Base-by-base conservation (phyloP, 1,140 invertebrate genomes). In the Meteorus sp. region DNA sequence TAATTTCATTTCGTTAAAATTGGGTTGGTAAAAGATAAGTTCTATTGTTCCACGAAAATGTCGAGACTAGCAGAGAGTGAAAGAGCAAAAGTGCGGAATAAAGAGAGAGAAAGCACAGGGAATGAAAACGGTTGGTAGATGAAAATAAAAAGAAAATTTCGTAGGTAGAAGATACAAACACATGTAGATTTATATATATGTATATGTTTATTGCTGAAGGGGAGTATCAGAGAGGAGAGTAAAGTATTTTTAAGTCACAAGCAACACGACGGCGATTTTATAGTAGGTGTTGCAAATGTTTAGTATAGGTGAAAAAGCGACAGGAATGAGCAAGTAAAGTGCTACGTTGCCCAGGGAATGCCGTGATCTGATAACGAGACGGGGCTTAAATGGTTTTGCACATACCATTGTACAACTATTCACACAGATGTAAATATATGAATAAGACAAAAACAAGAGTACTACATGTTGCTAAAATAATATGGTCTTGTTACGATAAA, bases 321-420 rank as follows among this genome's bases (percentile, higher is more conserved):
- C 15, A 43, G 47, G 19, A 60, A 57, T 47, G 50, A 64, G 47
- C 65, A n/a, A n/a, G n/a, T 68, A 63, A 67, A 64, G 61, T 60
- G 63, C 61, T 69, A 59, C 56, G 63, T 43, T 65, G 57, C 63
- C 62, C 59, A 65, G 57, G 39, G 37, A 53, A 60, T 59, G 60
- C 54, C 59, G 63, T 63, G 60, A 67, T 69, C 68, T 63, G 68
- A 69, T 67, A 67, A 67, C 62, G 59, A 61, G 63, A 27, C 27
- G 25, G 37, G 60, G 62, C 63, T 68, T 64, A 64, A 68, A 68
- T 61, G 56, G 64, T 56, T 59, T 65, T 37, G 51, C 41, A 59
- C 57, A 62, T 41, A 39, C n/a, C 17, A 2, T 8, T 45, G 20
- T 58, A 43, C 41, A n/a, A 43, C 56, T 17, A 11, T 19, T 20